phyloP scores from a whole-genome alignment of 2,888 invertebrate species.

The Macaria notata region DNA sequence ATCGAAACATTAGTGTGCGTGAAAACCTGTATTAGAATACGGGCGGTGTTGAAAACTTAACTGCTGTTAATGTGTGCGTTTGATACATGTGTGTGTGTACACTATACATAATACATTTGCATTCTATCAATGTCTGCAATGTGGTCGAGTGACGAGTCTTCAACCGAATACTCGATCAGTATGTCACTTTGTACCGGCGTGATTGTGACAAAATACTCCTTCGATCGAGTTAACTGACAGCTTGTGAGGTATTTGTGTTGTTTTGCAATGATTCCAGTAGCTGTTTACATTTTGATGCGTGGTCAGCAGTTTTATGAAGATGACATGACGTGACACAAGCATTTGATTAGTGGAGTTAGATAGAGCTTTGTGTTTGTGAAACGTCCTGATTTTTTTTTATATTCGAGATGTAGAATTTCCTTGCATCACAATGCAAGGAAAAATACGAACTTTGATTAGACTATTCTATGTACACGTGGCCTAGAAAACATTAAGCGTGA shows the following conservation, averaged over 20 bases:
- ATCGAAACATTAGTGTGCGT: slow-evolving; percentile 36
- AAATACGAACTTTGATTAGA: too few relatives aligned
- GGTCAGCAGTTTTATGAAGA: too few relatives aligned
- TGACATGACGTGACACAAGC: too few relatives aligned
- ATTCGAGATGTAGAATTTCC: too few relatives aligned
- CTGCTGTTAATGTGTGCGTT: slow-evolving; percentile 23
- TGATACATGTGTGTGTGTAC: slow-evolving; percentile 36
- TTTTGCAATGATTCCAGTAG: slow-evolving; percentile 3
- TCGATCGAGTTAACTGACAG: background rate
- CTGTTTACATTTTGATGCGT: background rate
- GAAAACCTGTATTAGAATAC: slow-evolving; percentile 46
- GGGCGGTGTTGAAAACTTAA: slow-evolving; percentile 29
- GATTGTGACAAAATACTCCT: slow-evolving; percentile 12
- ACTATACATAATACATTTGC: slow-evolving; percentile 55
- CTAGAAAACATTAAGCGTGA: too few relatives aligned
- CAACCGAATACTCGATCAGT: slow-evolving; percentile 63
- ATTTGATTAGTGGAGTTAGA: too few relatives aligned
- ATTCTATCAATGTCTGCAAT: slow-evolving; percentile 56
- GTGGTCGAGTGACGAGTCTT: slow-evolving; percentile 44
- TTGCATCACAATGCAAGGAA: too few relatives aligned
- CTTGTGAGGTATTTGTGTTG: background rate
- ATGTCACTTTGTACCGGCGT: slow-evolving; percentile 53
- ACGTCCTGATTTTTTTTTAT: too few relatives aligned
- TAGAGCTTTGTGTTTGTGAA: too few relatives aligned
- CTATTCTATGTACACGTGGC: too few relatives aligned